Evolutionary conservation across 2,113 vertebrate genomes (phyloP).

Genomic region (Platysternon megacephalum): DNA sequence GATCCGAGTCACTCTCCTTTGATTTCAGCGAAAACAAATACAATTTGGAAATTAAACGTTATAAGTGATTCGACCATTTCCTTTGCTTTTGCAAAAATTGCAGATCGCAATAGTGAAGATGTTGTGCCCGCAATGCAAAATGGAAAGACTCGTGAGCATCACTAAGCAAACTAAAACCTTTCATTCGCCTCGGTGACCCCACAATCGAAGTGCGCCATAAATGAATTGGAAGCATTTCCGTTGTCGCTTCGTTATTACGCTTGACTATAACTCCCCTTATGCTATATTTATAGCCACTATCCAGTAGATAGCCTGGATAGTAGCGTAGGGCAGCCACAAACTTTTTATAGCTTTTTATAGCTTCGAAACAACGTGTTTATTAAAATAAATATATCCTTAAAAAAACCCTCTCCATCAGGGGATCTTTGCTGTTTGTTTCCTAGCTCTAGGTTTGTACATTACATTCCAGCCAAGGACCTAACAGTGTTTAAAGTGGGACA

Average conservation of each 20-base stretch:
- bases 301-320: neutral
- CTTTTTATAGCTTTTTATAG: conserved; percentile 55
- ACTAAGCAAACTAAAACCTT: neutral
- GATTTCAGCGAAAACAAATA: neutral
- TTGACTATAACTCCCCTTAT: neutral
- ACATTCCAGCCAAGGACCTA: neutral
- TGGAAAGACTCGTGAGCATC: neutral
- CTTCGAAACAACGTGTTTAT: neutral
- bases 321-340: conserved; percentile 31
- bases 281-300: conserved; percentile 34
- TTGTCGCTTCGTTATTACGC: neutral
- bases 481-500: neutral
- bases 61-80: neutral
- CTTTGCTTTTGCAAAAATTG: neutral
- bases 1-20: neutral
- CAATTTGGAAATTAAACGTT: neutral
- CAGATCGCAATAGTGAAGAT: neutral
- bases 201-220: neutral
- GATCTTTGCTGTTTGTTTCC: neutral
- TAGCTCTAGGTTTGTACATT: neutral
- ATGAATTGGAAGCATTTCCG: neutral
- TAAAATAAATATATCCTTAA: neutral
- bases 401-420: neutral
- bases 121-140: neutral
- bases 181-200: neutral